Base-by-base conservation (phyloP, 2,797 vertebrate species). In the Heteromormyrus szaboi region DNA sequence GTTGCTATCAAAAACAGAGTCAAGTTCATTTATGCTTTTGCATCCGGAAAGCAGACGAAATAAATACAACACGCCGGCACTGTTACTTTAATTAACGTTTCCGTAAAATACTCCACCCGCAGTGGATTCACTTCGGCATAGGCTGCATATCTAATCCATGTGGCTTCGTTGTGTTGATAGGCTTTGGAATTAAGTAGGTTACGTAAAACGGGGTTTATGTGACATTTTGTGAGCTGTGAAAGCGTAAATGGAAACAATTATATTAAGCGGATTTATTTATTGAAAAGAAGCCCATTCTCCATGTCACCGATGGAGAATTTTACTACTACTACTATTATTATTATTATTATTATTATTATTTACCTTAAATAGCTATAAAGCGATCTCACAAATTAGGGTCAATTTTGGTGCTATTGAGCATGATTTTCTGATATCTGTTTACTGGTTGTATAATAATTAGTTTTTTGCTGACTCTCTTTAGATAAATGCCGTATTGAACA, bases 211-310 rank as follows among this genome's bases (percentile, higher is more conserved):
- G 87, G 9, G 19, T 81, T 86, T 89, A 79, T 87, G 37, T 86
- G 65, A 25, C 59, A 68, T 68, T 87, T 86, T 79, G 50, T 53
- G 48, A 76, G 65, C 85, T 76, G 88, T 44, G 85, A 76, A 87
- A 85, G 72, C 41, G 25, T 87, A 41, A 87, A 86, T 87, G 84
- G 62, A 87, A 87, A 87, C 86, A 3, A 37, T 87, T 89, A 62
- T 54, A 56, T 79, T 14, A 84, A 65, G 9, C 51, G 44, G 53
- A 53, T 44, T n/a, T 81, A 37, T n/a, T 81, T 81, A 81, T 81
- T 72, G 7, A 81, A 46, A 81, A 44, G 17, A 81, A n/a, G 9
- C 41, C 41, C 37, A 81, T 46, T 46, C 8, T 17, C 14, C 68
- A 44, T 44, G 19, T 81, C 8, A 81, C 17, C 8, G 6, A 44